Evolutionary conservation across 2,797 vertebrate species (phyloP), one percentile per base, ranked within the genome.

Genomic region (Gymnothorax javanicus): DNA sequence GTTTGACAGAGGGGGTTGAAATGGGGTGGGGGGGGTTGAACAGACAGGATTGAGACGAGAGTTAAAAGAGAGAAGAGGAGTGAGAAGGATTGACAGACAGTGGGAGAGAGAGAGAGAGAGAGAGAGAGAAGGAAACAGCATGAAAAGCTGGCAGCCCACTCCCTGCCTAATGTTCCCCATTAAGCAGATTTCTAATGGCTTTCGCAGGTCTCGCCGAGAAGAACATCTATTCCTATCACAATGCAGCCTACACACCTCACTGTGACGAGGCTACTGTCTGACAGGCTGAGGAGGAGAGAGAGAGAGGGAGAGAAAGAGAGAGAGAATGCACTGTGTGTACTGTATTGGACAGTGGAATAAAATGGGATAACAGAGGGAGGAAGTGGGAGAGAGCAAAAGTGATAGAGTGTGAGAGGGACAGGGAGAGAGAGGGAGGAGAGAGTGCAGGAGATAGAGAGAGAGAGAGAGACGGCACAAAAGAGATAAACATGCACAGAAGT

Each of bases 151-250:
- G 92, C 95, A 92, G 94, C 95, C 95, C 96, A 96, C 95, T 94
- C 94, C 92, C 92, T 94, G 94, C 94, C 93, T 95, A 95, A 94
- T 95, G 94, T 94, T 96, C 93, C 94, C 94, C 94, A 95, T 96
- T 95, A 95, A 95, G 93, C 94, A 93, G 93, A 95, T 95, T 94
- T 91, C 94, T 93, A 95, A 96, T 96, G 95, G 94, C 94, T 95
- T 94, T 94, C 94, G 93, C 95, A 95, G 95, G 94, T 95, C 95
- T 95, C 91, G 93, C 94, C 96, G 94, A 94, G 94, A 94, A 94
- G 94, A 95, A 95, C 94, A 95, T 96, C 95, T 96, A 96, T 95
- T 96, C 94, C 94, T 96, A 96, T 96, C 95, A 96, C 94, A 96
- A 95, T 94, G 94, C 95, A 94, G 95, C 95, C 95, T 94, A 95